These are phyloP conservation scores for Podilymbus podiceps DNA, from an alignment of 2,113 vertebrate species.

Conservation along the genomic window DNA sequence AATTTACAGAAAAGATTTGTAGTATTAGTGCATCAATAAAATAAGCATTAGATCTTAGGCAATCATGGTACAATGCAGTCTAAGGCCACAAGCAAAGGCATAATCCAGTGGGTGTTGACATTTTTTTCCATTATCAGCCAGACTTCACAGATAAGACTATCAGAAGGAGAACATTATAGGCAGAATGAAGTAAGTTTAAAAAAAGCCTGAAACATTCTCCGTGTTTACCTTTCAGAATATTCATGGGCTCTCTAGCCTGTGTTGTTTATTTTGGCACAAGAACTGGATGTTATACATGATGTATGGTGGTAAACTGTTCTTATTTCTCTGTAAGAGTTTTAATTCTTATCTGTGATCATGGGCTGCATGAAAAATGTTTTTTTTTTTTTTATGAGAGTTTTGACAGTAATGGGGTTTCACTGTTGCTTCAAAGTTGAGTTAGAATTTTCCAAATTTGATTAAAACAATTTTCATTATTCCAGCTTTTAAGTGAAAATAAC, in stretches of 20 bases:
- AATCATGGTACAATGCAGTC: not conserved
- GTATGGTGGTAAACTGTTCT: not conserved
- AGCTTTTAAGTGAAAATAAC: not conserved
- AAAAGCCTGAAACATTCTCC: not conserved
- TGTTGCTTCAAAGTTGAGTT: not conserved
- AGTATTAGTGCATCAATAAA: constrained; percentile 11
- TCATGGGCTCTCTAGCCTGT: not conserved
- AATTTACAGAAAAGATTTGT: not conserved
- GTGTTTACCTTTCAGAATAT: constrained; percentile 14
- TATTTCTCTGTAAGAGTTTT: not conserved
- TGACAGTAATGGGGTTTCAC: not conserved
- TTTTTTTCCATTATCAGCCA: constrained; percentile 14
- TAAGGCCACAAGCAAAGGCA: constrained; percentile 2
- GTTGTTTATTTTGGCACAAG: constrained; percentile 23
- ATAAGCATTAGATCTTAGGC: not conserved
- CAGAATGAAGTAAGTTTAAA: not conserved
- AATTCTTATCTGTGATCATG: not conserved
- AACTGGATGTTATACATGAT: not conserved
- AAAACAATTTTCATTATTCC: not conserved
- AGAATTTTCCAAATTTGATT: not conserved
- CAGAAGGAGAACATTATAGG: not conserved
- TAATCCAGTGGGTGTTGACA: not conserved
- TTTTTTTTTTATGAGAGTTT: not conserved
- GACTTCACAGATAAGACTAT: not conserved
- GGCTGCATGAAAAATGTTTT: not conserved